A percentile compares a stretch with the other conserved stretches of the same genome.
Evolutionary conservation across 2,797 vertebrate species (phyloP).

Genomic region (Syndactyla subalaris): DNA sequence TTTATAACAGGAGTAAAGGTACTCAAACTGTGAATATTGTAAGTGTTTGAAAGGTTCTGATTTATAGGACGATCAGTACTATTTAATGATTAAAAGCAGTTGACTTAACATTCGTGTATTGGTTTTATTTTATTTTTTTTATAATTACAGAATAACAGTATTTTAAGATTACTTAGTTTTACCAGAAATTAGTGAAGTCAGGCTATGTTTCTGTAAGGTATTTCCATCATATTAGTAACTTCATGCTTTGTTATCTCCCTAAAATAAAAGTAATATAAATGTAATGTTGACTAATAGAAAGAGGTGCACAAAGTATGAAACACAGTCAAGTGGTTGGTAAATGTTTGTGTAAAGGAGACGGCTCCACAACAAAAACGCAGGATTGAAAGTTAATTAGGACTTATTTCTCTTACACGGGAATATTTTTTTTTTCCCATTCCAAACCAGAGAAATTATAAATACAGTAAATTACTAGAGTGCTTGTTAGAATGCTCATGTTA

Average conservation of each 20-base stretch:
- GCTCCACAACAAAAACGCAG: neutral
- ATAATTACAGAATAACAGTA: neutral
- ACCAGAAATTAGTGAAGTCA: neutral
- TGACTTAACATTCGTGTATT: neutral
- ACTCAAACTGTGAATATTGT: neutral
- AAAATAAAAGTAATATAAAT: neutral
- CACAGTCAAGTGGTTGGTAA: neutral
- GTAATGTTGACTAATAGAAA: neutral
- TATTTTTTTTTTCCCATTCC: neutral
- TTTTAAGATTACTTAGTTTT: neutral
- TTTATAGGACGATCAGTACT: neutral
- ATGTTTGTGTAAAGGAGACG: neutral
- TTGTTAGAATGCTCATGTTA: neutral
- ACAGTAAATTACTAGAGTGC: neutral
- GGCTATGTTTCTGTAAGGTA: neutral
- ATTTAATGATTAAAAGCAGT: neutral
- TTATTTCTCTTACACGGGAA: neutral
- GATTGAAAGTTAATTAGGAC: neutral
- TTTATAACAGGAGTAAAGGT: neutral
- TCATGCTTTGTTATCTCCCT: neutral
- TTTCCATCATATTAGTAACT: neutral
- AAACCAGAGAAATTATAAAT: neutral
- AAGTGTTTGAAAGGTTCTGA: neutral
- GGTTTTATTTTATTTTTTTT: neutral
- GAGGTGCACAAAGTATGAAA: neutral